phyloP scores from a whole-genome alignment of 2,113 vertebrate genomes.

The Bungarus multicinctus region DNA sequence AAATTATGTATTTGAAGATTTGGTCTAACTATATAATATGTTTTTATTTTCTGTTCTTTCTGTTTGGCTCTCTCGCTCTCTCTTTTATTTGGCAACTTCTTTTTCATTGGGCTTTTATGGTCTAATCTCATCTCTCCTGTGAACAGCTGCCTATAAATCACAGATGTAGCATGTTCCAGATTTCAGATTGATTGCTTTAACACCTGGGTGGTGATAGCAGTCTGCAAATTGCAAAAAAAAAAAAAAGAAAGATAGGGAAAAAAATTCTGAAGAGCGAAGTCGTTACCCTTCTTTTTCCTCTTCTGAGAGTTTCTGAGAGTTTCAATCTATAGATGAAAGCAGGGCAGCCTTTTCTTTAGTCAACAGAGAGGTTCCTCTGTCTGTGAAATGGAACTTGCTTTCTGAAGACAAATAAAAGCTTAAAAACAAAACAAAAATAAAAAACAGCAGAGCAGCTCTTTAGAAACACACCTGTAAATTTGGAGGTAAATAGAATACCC shows the following conservation, averaged over 20 bases:
- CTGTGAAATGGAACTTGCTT: neutral
- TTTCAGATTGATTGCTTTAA: constrained; percentile 41
- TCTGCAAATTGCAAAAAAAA: constrained; percentile 28
- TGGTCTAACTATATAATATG: neutral
- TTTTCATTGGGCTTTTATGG: constrained; percentile 15
- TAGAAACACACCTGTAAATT: neutral
- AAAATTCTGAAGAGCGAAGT: neutral
- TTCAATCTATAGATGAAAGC: constrained; percentile 29
- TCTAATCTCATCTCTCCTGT: constrained; percentile 10
- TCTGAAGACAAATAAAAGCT: constrained; percentile 1
- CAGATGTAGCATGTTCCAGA: constrained; percentile 25
- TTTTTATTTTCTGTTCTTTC: neutral
- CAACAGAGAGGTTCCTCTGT: constrained; percentile 5
- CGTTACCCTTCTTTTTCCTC: constrained; percentile 21
- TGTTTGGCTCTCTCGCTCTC: neutral
- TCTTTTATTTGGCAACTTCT: neutral
- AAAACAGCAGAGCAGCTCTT: neutral
- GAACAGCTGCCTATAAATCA: constrained; percentile 36
- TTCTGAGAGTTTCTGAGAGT: constrained; percentile 6
- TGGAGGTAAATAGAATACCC: neutral
- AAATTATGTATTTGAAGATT: neutral
- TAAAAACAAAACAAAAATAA: neutral
- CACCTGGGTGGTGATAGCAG: constrained; percentile 20
- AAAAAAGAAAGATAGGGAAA: neutral
- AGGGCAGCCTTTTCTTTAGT: constrained; percentile 11